These are phyloP conservation scores for Rhyacichthys aspro DNA, from an alignment of 2,797 vertebrate genomes.

Conservation along the genomic window DNA sequence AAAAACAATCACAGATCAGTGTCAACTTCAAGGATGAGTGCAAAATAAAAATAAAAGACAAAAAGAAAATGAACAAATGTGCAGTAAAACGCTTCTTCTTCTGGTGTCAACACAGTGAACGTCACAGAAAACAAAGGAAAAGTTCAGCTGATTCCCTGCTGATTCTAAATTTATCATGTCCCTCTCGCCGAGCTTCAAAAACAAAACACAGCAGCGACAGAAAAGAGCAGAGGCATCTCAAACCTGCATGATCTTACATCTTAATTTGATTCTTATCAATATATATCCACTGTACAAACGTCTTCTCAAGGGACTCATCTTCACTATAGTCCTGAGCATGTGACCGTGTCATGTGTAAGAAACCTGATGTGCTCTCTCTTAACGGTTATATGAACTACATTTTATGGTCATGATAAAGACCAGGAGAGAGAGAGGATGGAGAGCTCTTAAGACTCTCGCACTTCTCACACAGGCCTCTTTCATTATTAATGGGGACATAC, in stretches of 20 bases:
- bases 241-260: not conserved
- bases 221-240: not conserved
- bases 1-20: not conserved
- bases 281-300: not conserved
- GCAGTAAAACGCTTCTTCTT: conserved; percentile 22
- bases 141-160: conserved; percentile 29
- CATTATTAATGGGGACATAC: conserved; percentile 74
- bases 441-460: conserved; percentile 36
- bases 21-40: not conserved
- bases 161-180: conserved; percentile 51
- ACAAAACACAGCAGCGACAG: conserved; percentile 19
- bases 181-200: conserved; percentile 22
- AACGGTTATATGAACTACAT: conserved; percentile 19
- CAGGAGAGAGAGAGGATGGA: not conserved
- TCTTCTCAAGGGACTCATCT: conserved; percentile 7
- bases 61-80: not conserved
- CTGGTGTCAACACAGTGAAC: conserved; percentile 26
- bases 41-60: not conserved
- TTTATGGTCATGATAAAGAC: conserved; percentile 11
- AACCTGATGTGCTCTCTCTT: conserved; percentile 18
- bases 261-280: not conserved
- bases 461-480: conserved; percentile 58
- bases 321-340: not conserved
- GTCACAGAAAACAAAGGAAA: conserved; percentile 37
- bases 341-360: conserved; percentile 3